Conservation (phyloP, 2,797 vertebrate genomes). For the Crocodylus rhombifer region DNA sequence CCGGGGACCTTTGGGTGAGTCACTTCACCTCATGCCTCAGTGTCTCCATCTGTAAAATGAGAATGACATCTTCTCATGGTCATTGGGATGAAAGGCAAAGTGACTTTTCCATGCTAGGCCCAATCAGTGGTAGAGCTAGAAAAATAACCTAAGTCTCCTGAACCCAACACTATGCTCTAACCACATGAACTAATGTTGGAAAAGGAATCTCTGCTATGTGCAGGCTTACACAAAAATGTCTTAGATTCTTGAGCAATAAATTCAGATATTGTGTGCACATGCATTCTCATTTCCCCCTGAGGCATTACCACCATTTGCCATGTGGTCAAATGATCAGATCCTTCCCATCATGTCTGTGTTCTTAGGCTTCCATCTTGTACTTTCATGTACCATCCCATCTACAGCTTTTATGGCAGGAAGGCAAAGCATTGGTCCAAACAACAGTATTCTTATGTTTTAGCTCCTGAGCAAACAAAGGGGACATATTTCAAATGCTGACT, state of each 20-base stretch:
- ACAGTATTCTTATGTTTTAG: background rate
- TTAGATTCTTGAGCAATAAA: background rate
- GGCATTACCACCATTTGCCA: background rate
- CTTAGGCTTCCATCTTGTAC: fast-evolving
- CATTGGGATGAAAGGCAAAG: background rate
- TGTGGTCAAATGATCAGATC: background rate
- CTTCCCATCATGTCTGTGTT: background rate
- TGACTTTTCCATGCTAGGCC: background rate
- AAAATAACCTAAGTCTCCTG: background rate
- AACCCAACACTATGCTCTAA: background rate
- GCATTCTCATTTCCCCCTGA: background rate
- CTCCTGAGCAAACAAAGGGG: background rate
- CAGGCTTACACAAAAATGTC: background rate
- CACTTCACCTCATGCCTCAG: background rate
- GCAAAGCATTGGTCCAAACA: background rate
- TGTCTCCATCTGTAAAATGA: background rate
- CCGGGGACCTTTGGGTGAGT: background rate
- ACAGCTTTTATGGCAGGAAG: background rate
- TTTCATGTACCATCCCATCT: fast-evolving
- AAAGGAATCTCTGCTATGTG: background rate
- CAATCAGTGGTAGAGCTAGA: background rate
- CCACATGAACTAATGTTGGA: background rate
- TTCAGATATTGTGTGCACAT: fast-evolving
- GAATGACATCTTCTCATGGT: background rate
- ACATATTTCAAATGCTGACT: background rate